Conservation (phyloP, 2,797 vertebrate species). For the Buceros bicornis region DNA sequence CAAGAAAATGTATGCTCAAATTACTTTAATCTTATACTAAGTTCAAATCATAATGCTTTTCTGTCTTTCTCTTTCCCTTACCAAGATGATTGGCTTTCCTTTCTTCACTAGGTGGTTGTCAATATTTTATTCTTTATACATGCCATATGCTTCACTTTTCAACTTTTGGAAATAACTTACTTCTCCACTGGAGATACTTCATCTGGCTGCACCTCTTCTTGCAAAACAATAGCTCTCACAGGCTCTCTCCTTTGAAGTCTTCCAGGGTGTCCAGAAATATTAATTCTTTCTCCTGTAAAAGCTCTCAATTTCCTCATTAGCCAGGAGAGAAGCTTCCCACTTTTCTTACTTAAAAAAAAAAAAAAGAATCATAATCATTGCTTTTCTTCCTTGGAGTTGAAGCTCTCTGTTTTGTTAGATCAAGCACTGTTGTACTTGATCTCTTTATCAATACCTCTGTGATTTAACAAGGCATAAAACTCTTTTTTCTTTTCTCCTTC, state of each 20-base stretch:
- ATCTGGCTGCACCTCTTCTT: background rate
- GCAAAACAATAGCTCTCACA: background rate
- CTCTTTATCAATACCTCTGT: background rate
- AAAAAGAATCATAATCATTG: too few relatives aligned
- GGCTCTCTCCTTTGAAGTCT: background rate
- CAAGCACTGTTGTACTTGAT: background rate
- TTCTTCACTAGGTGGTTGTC: background rate
- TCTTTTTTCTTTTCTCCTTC: background rate
- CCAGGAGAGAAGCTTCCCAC: rapidly evolving
- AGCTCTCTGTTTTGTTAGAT: background rate
- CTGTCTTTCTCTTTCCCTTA: background rate
- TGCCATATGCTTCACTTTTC: background rate
- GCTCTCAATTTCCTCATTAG: background rate
- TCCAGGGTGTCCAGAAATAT: background rate
- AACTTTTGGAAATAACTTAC: background rate
- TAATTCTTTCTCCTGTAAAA: background rate
- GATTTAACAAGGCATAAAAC: background rate
- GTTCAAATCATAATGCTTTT: background rate
- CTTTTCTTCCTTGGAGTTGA: background rate
- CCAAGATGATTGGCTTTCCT: background rate
- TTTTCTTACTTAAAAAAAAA: background rate
- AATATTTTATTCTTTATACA: background rate
- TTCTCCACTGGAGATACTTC: background rate
- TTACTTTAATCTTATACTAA: background rate
- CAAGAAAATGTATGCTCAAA: background rate